A percentile compares a stretch with the other conserved stretches of the same genome.
phyloP scores from a whole-genome alignment of 2,797 vertebrate species.

The Telmatherina bonti region DNA sequence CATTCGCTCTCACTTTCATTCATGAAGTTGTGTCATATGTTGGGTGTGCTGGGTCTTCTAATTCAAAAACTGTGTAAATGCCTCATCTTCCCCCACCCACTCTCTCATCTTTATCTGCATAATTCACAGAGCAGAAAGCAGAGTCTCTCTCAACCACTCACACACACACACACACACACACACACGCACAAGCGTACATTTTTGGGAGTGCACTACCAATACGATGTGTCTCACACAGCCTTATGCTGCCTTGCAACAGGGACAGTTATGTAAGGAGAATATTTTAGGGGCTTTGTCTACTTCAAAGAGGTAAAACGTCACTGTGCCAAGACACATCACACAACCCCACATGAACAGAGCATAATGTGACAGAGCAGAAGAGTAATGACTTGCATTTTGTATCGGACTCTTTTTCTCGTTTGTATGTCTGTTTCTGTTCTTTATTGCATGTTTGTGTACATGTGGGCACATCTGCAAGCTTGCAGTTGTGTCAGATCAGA shows the following conservation, averaged over 20 bases:
- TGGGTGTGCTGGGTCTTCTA: conserved; percentile 53
- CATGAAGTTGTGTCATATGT: conserved; percentile 36
- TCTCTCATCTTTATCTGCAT: conserved; percentile 62
- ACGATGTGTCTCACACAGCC: conserved; percentile 62
- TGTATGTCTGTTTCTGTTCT: conserved; percentile 24
- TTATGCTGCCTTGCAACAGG: conserved; percentile 61
- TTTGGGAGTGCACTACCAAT: conserved; percentile 48
- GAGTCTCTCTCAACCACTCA: conserved; percentile 43
- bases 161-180: conserved; percentile 37
- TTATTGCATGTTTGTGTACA: conserved; percentile 4
- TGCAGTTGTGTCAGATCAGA: conserved; percentile 22
- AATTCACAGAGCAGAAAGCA: conserved; percentile 65
- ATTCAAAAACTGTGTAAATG: conserved; percentile 72
- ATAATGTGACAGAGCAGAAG: conserved; percentile 32
- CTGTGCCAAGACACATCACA: conserved; percentile 64
- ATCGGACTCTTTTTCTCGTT: conserved; percentile 30
- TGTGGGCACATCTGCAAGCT: conserved; percentile 7
- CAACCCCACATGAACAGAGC: conserved; percentile 44
- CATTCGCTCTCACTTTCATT: conserved; percentile 33
- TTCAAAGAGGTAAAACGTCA: conserved; percentile 77
- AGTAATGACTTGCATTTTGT: conserved; percentile 39
- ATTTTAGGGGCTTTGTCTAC: conserved; percentile 76
- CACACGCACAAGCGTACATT: conserved; percentile 11
- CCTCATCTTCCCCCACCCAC: conserved; percentile 39
- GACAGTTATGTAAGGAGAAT: conserved; percentile 83